These are phyloP conservation scores for Labeo rohita DNA, from an alignment of 2,113 vertebrate species.

Conservation along the genomic window DNA sequence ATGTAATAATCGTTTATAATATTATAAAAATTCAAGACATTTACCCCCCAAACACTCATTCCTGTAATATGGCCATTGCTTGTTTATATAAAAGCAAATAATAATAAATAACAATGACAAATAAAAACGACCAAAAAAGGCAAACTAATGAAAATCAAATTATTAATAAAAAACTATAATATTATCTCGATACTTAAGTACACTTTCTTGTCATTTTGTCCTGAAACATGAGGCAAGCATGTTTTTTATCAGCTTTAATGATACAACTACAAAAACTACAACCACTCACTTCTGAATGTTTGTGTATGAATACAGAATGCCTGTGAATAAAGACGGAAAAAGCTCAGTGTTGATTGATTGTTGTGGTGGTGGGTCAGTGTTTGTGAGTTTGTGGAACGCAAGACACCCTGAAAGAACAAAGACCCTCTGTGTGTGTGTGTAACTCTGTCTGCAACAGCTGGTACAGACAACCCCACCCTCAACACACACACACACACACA, in stretches of 20 bases:
- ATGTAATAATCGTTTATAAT: too few species aligned
- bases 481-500: conserved; percentile 33
- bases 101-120: too few species aligned
- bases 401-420: conserved; percentile 2
- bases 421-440: conserved; percentile 27
- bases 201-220: not conserved
- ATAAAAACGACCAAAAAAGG: too few species aligned
- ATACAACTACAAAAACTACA: conserved; percentile 1
- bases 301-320: not conserved
- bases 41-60: too few species aligned
- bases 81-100: too few species aligned
- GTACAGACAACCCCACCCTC: conserved; percentile 25
- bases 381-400: not conserved
- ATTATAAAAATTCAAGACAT: too few species aligned
- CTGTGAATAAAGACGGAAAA: not conserved
- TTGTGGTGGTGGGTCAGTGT: not conserved
- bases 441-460: conserved; percentile 16
- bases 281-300: not conserved
- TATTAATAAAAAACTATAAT: too few species aligned
- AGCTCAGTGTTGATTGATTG: not conserved
- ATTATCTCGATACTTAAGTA: too few species aligned
- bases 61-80: too few species aligned
- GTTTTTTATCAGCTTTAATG: not conserved
- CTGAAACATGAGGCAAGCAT: not conserved
- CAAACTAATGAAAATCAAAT: too few species aligned